Evolutionary conservation across 2,113 vertebrate species (phyloP), one percentile per base, ranked within the genome.

Genomic region (Pardalotus punctatus): DNA sequence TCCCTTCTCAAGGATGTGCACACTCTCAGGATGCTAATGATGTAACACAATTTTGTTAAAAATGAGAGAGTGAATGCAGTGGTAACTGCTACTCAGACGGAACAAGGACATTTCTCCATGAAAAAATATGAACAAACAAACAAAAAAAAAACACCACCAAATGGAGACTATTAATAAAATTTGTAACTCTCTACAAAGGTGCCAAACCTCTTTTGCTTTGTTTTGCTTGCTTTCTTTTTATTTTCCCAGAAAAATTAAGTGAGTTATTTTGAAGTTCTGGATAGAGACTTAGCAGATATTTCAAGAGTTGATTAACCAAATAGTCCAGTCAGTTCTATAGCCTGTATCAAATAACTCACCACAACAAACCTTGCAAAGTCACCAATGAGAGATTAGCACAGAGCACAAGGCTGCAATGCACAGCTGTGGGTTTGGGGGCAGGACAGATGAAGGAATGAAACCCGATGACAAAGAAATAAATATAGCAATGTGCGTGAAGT

Each of bases 301-400:
- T 86, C 40, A 67, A 14, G 66, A 66, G 54, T 0, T 65, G 24
- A 11, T 13, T 47, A 47, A 36, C 25, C 1, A 2, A 81, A 71
- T 17, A 53, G 11, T 15, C 20, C 35, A 18, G 19, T 28, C 25
- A 35, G 18, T 65, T 84, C 62, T 42, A 6, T 4, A 29, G 25
- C 27, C 51, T 47, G 15, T 47, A 42, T 71, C 38, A 54, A 80
- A 35, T 43, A 81, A 56, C 23, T 72, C 40, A 61, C 10, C 31
- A 25, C 33, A 47, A 23, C 29, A 93, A 89, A 42, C 33, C 28
- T 69, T 27, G 5, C 53, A 23, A 48, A 71, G 54, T 8, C 27
- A 78, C 35, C 16, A 69, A 1, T 1, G 0, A 40, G 28, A 74
- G 17, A 57, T 9, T 6, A 23, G 40, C 11, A 35, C 15, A 1